A percentile compares a stretch with the other conserved stretches of the same genome.
phyloP scores from a whole-genome alignment of 2,888 invertebrate genomes.

The Oxycera nigricornis region DNA sequence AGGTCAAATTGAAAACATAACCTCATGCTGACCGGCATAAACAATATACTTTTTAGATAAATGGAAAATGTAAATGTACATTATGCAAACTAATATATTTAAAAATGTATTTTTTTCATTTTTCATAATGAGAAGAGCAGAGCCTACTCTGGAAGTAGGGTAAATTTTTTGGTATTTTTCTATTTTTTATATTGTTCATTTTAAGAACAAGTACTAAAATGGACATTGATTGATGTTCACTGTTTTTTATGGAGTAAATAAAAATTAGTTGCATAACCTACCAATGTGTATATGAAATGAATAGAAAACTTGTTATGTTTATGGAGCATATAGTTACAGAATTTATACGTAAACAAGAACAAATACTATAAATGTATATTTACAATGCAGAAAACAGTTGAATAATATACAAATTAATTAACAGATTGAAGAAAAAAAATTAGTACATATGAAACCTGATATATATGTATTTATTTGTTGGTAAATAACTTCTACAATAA shows the following conservation, averaged over 20 bases:
- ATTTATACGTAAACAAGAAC: conserved; percentile 43
- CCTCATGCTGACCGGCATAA: neutral
- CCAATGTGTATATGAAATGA: conserved; percentile 24
- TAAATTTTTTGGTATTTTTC: conserved; percentile 36
- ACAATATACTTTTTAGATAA: conserved; percentile 5
- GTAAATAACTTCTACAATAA: neutral
- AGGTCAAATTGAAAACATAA: neutral
- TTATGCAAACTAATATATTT: conserved; percentile 18
- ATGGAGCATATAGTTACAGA: conserved; percentile 40
- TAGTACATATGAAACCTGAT: conserved; percentile 14
- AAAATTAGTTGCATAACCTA: conserved; percentile 32
- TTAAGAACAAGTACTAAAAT: conserved; percentile 37
- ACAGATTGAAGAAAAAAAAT: neutral
- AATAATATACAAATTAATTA: conserved; percentile 10
- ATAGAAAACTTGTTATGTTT: conserved; percentile 35
- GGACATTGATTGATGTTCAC: conserved; percentile 26
- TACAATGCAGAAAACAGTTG: conserved; percentile 26
- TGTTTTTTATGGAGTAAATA: conserved; percentile 33
- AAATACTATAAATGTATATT: conserved; percentile 34
- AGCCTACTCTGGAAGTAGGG: conserved; percentile 29
- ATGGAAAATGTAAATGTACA: neutral
- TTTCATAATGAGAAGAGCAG: conserved; percentile 9
- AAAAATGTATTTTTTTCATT: conserved; percentile 17
- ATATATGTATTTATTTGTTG: conserved; percentile 35
- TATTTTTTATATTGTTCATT: conserved; percentile 39